A percentile compares a stretch with the other conserved stretches of the same genome.
Conservation (phyloP, 2,888 invertebrate species). For the Acleris emargana region DNA sequence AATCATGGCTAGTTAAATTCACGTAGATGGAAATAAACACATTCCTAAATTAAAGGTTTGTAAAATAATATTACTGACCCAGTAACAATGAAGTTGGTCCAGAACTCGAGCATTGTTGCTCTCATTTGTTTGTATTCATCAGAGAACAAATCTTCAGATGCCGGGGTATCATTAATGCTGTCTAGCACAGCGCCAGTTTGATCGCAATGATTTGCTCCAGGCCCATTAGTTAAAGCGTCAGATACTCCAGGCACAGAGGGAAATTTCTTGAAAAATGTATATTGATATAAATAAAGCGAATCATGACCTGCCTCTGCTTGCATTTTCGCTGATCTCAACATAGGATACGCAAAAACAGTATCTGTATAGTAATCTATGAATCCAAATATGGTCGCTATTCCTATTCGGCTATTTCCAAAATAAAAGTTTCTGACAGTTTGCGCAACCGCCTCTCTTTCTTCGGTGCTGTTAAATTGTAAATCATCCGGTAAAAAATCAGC, state of each 20-base stretch:
- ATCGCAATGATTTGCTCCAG: slow-evolving; percentile 50
- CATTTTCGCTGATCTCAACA: not conserved
- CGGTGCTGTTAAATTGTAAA: slow-evolving; percentile 21
- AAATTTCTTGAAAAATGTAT: not conserved
- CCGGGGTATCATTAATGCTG: not conserved
- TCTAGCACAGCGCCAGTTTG: slow-evolving; percentile 48
- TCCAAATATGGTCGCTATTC: not conserved
- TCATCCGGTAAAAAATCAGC: slow-evolving; percentile 35
- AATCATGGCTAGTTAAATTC: not conserved
- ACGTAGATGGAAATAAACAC: too few species aligned
- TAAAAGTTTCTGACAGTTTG: slow-evolving; percentile 5
- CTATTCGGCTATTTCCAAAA: slow-evolving; percentile 1
- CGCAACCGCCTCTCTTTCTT: slow-evolving; percentile 11
- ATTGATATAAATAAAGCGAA: slow-evolving; percentile 6
- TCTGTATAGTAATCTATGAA: slow-evolving; percentile 5
- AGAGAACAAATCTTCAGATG: not conserved
- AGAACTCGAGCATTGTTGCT: slow-evolving; percentile 1
- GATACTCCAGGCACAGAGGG: slow-evolving; percentile 4
- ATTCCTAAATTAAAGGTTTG: too few species aligned
- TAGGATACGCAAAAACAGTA: slow-evolving; percentile 1
- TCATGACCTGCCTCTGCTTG: slow-evolving; percentile 5
- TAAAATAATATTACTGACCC: not conserved
- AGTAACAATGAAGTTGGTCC: slow-evolving; percentile 3
- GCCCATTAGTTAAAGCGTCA: slow-evolving; percentile 38
- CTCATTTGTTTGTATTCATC: slow-evolving; percentile 6